Base-by-base conservation (phyloP, 2,888 invertebrate genomes). In the Cantharis flavilabris region DNA sequence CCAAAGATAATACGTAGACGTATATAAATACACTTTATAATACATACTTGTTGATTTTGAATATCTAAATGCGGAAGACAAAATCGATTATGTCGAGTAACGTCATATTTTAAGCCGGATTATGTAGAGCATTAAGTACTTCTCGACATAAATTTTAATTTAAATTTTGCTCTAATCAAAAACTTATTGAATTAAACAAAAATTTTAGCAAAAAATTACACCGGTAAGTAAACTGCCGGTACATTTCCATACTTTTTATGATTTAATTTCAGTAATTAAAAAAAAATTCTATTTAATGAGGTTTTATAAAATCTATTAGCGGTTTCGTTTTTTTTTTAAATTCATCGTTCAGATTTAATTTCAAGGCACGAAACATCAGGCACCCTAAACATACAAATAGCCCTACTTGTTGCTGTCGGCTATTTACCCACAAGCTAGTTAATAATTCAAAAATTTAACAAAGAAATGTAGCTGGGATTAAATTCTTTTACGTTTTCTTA, bases 11-110 rank as follows among this genome's bases (percentile, higher is more conserved):
- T 20, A 67, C 23, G 20, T 67, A n/a, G 71, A 14, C 23, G 64
- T 23, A 10, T 67, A 72, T 67, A 73, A 73, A 73, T 72, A 72
- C 49, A 72, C 23, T 33, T 72, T 67, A 72, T 72, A 72, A 72
- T 65, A 23, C 18, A 18, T 73, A 73, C 72, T 69, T 73, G 67
- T 73, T 49, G 72, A 69, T 65, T 73, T 73, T 73, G 62, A 73
- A 73, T 73, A 73, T 73, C 67, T 73, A 73, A 73, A 73, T 69
- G 72, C 49, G 72, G 69, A 69, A 73, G 72, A 33, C 62, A 69
- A 28, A 70, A 70, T 63, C 30, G 14, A 23, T 67, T 13, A 33
- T 72, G 71, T 72, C 49, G 67, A 65, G 23, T 18, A 72, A 23
- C 72, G 72, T 69, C 72, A 73, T 73, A 16, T 72, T 72, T 72